Evolutionary conservation across 1,140 invertebrate species (phyloP).

Genomic region (Drosophila seguyi): DNA sequence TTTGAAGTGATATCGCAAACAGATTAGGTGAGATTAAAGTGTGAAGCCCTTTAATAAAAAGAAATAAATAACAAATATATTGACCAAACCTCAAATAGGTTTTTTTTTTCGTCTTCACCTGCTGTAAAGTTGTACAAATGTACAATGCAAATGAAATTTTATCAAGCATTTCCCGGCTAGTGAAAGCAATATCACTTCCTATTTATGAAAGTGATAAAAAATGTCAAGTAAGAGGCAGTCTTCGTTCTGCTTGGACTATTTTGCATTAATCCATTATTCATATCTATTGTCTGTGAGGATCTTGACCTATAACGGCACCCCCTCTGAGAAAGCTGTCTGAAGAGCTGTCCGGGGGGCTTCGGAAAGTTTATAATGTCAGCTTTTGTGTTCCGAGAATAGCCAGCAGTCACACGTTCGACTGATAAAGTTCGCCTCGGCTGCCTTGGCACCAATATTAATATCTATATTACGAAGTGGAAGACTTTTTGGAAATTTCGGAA

Average conservation of each 20-base stretch:
- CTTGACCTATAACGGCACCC: slow-evolving; percentile 29
- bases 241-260: background rate
- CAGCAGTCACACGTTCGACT: slow-evolving; percentile 46
- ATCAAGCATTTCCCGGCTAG: background rate
- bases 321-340: background rate
- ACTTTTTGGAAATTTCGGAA: slow-evolving; percentile 9
- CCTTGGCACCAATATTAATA: slow-evolving; percentile 30
- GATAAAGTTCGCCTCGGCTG: slow-evolving; percentile 18
- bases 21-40: too few species aligned
- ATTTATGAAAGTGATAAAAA: slow-evolving; percentile 4
- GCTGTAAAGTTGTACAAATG: background rate
- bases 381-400: slow-evolving; percentile 31
- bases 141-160: background rate
- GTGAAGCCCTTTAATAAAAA: too few species aligned
- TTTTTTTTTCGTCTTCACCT: too few species aligned
- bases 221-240: background rate
- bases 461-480: background rate
- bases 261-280: slow-evolving; percentile 10
- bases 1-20: too few species aligned
- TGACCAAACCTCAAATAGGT: too few species aligned
- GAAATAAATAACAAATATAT: too few species aligned
- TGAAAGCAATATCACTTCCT: slow-evolving; percentile 3
- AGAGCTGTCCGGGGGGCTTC: slow-evolving; percentile 13
- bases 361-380: slow-evolving; percentile 26
- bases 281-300: background rate